A percentile compares a stretch with the other conserved stretches of the same genome.
phyloP scores from a whole-genome alignment of 2,113 vertebrate species.

The Psittacula cyanocephala region DNA sequence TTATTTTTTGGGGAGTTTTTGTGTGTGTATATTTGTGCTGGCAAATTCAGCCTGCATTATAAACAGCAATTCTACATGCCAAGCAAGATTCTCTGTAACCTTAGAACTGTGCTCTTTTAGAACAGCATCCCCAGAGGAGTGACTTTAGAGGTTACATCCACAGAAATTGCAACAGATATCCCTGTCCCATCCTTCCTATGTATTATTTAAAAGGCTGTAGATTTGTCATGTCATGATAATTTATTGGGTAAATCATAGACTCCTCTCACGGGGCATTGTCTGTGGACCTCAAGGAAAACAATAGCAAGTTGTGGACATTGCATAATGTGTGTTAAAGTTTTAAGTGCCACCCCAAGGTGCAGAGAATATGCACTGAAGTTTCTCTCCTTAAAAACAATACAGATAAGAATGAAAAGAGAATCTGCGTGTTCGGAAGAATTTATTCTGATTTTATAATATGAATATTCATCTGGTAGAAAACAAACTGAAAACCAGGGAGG shows the following conservation, averaged over 20 bases:
- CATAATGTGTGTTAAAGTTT: neutral
- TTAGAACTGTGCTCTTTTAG: neutral
- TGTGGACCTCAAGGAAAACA: neutral
- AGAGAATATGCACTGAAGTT: neutral
- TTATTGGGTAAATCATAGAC: neutral
- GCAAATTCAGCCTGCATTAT: constrained; percentile 31
- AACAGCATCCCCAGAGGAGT: neutral
- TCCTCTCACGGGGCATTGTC: neutral
- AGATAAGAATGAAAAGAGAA: neutral
- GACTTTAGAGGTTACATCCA: constrained; percentile 25
- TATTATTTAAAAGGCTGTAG: constrained; percentile 19
- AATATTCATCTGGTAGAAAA: neutral
- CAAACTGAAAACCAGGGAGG: neutral
- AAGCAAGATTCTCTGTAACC: constrained; percentile 12
- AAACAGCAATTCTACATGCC: constrained; percentile 25
- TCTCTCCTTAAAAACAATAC: neutral
- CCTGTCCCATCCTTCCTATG: neutral
- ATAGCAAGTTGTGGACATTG: neutral
- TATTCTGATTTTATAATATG: neutral
- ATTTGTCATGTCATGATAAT: constrained; percentile 43
- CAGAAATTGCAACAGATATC: constrained; percentile 17
- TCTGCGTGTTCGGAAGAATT: neutral
- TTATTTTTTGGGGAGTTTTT: neutral
- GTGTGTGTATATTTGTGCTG: neutral
- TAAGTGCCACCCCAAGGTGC: neutral